Conservation (phyloP, 2,888 invertebrate species). For the Pseudococcus longispinus region DNA sequence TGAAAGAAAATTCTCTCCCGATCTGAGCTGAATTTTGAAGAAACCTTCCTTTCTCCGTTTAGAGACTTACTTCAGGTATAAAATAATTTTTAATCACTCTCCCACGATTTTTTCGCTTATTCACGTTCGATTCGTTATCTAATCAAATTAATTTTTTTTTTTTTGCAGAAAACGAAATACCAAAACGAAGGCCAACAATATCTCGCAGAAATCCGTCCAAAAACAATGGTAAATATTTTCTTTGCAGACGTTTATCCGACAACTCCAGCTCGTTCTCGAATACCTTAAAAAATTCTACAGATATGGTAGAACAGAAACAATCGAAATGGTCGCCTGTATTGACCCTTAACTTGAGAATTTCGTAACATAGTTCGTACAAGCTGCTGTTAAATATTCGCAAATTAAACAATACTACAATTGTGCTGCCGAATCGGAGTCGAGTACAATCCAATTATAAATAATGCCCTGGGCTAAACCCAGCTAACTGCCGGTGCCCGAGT, state of each 20-base stretch:
- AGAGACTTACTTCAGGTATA: too few species aligned
- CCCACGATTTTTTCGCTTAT: not conserved
- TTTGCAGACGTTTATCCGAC: not conserved
- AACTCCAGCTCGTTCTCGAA: not conserved
- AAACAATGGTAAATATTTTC: not conserved
- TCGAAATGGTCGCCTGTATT: not conserved
- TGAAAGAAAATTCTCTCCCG: not conserved
- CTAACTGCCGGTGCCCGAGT: not conserved
- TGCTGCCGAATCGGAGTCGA: not conserved
- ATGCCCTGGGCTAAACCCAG: not conserved
- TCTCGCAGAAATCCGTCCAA: not conserved
- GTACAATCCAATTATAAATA: conserved; percentile 22
- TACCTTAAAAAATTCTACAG: not conserved
- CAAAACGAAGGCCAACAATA: not conserved
- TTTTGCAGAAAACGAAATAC: not conserved
- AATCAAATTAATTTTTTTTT: not conserved
- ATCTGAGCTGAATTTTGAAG: not conserved
- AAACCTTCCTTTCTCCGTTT: not conserved
- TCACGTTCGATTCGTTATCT: not conserved
- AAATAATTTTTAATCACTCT: not conserved
- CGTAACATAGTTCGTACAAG: not conserved
- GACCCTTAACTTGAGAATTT: not conserved
- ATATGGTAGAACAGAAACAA: not conserved
- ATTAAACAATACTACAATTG: conserved; percentile 9
- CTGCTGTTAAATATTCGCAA: not conserved